These are phyloP conservation scores for Miltochrista miniata DNA, from an alignment of 2,888 invertebrate species.

Conservation along the genomic window DNA sequence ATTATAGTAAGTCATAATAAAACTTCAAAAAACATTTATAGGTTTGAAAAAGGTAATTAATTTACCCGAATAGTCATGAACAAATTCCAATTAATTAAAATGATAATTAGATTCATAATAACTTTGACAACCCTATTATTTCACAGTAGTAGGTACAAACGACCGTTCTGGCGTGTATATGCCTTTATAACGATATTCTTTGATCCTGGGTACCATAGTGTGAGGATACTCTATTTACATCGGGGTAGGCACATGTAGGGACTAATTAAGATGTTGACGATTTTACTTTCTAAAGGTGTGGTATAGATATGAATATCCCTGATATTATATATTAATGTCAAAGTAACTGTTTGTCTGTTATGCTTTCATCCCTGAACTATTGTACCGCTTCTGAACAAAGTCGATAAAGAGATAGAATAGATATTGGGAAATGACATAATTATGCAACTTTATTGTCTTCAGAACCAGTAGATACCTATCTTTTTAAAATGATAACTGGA, in stretches of 20 bases:
- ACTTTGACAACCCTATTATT: constrained; percentile 6
- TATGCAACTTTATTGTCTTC: too few species aligned
- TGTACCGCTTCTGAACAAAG: too few species aligned
- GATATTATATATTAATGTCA: too few species aligned
- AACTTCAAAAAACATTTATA: neutral
- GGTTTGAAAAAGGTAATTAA: neutral
- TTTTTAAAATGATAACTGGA: too few species aligned
- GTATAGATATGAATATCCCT: too few species aligned
- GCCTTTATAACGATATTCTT: constrained; percentile 33
- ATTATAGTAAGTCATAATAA: neutral
- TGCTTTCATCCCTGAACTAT: too few species aligned
- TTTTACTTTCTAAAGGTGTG: constrained; percentile 17
- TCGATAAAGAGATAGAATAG: too few species aligned
- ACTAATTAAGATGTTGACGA: constrained; percentile 37
- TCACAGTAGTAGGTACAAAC: constrained; percentile 1
- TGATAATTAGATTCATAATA: constrained; percentile 1
- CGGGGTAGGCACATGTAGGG: neutral
- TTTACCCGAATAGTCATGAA: neutral
- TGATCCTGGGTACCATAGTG: constrained; percentile 39
- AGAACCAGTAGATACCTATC: too few species aligned
- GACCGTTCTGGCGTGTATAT: constrained; percentile 11
- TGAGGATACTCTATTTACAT: constrained; percentile 33
- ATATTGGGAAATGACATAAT: too few species aligned
- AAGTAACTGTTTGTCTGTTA: too few species aligned
- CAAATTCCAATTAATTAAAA: neutral